Percentiles rank a stretch among this genome's conserved stretches.
These are phyloP conservation scores for Dynastes tityus DNA, from an alignment of 2,888 invertebrate genomes.

Conservation along the genomic window DNA sequence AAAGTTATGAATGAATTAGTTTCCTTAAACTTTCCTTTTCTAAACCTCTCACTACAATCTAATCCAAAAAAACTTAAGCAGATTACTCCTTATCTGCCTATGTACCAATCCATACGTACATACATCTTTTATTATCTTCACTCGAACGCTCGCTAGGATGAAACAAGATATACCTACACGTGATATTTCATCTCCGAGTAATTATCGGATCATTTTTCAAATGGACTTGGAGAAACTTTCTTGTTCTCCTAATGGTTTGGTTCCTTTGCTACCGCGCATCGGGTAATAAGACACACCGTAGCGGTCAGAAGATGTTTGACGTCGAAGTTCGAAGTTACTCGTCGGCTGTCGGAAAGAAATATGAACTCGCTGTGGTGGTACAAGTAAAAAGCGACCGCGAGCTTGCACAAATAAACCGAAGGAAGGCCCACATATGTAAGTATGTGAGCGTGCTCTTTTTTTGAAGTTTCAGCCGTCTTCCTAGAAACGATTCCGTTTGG, in stretches of 20 bases:
- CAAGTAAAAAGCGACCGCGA: conserved; percentile 58
- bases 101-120: too few species aligned
- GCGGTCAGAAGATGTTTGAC: conserved; percentile 26
- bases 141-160: too few species aligned
- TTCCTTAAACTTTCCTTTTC: too few species aligned
- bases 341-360: conserved; percentile 54
- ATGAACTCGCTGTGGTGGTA: conserved; percentile 56
- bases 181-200: conserved; percentile 30
- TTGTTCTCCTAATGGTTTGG: conserved; percentile 32
- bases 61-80: too few species aligned
- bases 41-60: too few species aligned
- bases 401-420: conserved; percentile 58
- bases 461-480: conserved; percentile 28
- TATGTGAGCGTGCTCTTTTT: conserved; percentile 46
- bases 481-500: conserved; percentile 26
- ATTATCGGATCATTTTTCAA: conserved; percentile 42
- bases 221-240: conserved; percentile 24
- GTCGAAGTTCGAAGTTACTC: conserved; percentile 41
- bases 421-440: conserved; percentile 25
- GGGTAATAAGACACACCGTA: conserved; percentile 45
- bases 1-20: too few species aligned
- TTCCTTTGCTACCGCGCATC: conserved; percentile 29
- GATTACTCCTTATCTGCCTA: too few species aligned
- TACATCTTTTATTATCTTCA: too few species aligned
- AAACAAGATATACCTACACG: not conserved